Percentiles rank a stretch among this genome's conserved stretches.
These are phyloP conservation scores for Artemia franciscana DNA, from an alignment of 1,140 invertebrate species.

Conservation along the genomic window DNA sequence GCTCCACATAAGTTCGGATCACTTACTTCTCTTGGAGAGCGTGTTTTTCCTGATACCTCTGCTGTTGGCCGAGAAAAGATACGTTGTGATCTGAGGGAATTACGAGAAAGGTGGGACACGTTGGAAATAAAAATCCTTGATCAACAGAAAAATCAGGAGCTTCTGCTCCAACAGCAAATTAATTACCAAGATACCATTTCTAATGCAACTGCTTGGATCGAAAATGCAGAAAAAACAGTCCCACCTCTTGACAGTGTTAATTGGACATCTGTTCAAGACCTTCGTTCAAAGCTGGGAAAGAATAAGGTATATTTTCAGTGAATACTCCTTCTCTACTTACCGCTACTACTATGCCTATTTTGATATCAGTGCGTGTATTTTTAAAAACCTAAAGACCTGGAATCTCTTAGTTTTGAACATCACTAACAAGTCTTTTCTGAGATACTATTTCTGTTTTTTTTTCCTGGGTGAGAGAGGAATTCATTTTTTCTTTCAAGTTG, in stretches of 20 bases:
- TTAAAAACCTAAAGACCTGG: too few relatives aligned
- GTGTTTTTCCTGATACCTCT: constrained; percentile 69
- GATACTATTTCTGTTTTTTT: too few relatives aligned
- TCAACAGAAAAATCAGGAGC: constrained; percentile 57
- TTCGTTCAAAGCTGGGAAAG: constrained; percentile 60
- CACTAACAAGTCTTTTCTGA: too few relatives aligned
- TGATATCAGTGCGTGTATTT: too few relatives aligned
- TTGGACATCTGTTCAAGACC: constrained; percentile 54
- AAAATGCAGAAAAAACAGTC: constrained; percentile 57
- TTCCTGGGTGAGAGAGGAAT: too few relatives aligned
- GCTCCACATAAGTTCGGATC: constrained; percentile 46
- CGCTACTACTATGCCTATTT: too few relatives aligned
- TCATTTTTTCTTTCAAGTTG: too few relatives aligned
- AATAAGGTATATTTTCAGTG: too few relatives aligned
- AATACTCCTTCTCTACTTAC: too few relatives aligned
- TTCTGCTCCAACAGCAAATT: constrained; percentile 54
- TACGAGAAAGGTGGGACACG: constrained; percentile 60
- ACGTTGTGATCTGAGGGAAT: constrained; percentile 46
- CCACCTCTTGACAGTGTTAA: constrained; percentile 39
- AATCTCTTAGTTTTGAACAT: too few relatives aligned
- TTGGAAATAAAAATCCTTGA: constrained; percentile 51
- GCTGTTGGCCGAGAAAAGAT: constrained; percentile 67
- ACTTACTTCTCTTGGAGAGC: constrained; percentile 49
- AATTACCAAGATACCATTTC: constrained; percentile 63
- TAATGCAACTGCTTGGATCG: constrained; percentile 60